These are phyloP conservation scores for Chaetophractus vellerosus DNA, from an alignment of 2,797 vertebrate genomes.

Conservation along the genomic window DNA sequence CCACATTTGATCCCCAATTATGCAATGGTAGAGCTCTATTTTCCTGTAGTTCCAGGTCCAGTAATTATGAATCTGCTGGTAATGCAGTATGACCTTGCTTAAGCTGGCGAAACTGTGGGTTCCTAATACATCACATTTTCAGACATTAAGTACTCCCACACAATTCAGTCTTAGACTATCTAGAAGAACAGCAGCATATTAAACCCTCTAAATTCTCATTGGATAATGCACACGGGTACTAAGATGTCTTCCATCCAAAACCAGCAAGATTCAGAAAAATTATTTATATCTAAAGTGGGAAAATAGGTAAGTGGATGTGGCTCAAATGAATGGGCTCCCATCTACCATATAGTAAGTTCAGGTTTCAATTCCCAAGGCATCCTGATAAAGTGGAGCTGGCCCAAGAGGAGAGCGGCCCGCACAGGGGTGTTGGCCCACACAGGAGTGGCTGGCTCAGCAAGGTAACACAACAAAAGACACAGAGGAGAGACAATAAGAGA, in stretches of 20 bases:
- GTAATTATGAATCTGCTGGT: conserved; percentile 81
- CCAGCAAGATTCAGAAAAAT: conserved; percentile 1
- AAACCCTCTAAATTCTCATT: conserved; percentile 71
- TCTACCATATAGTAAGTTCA: too few relatives aligned
- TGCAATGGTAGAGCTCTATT: conserved; percentile 76
- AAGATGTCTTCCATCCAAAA: conserved; percentile 21
- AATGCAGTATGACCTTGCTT: conserved; percentile 81
- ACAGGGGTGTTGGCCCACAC: too few relatives aligned
- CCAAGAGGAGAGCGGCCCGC: too few relatives aligned
- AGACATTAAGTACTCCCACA: conserved; percentile 82
- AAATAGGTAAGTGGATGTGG: not conserved
- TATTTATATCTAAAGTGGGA: not conserved
- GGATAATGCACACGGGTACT: not conserved
- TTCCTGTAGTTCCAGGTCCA: conserved; percentile 68
- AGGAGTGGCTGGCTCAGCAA: too few relatives aligned
- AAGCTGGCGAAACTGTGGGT: conserved; percentile 75
- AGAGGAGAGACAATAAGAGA: too few relatives aligned
- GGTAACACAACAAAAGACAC: too few relatives aligned
- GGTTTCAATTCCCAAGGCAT: too few relatives aligned
- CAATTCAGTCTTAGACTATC: conserved; percentile 60
- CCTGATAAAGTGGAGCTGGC: too few relatives aligned
- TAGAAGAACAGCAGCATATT: conserved; percentile 67
- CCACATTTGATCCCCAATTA: conserved; percentile 62
- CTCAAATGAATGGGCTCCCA: too few relatives aligned
- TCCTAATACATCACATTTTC: conserved; percentile 81